Conservation (phyloP, 1,140 invertebrate genomes). For the Achroia grisella region DNA sequence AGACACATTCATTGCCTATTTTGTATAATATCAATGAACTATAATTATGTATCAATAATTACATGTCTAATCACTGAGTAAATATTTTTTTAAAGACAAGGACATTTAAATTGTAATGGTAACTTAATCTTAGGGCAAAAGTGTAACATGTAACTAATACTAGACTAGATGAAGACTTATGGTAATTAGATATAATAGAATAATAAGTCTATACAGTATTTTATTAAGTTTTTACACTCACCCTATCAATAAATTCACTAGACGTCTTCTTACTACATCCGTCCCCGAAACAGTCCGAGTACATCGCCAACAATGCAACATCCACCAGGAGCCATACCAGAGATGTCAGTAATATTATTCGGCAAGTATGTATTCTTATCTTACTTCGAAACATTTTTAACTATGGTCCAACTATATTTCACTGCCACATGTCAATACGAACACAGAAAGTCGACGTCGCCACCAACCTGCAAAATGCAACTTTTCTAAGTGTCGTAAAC, state of each 20-base stretch:
- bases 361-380: conserved; percentile 93
- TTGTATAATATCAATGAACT: too few species aligned
- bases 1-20: too few species aligned
- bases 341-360: conserved; percentile 94
- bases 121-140: too few species aligned
- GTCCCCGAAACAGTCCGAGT: conserved; percentile 90
- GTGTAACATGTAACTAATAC: too few species aligned
- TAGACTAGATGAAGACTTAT: too few species aligned
- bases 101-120: too few species aligned
- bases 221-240: conserved; percentile 25
- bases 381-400: conserved; percentile 87
- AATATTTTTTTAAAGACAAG: too few species aligned
- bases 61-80: too few species aligned
- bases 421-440: conserved; percentile 61
- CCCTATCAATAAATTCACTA: conserved; percentile 70
- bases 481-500: not conserved
- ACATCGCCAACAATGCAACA: conserved; percentile 93
- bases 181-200: too few species aligned
- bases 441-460: conserved; percentile 26
- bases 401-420: conserved; percentile 28
- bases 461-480: conserved; percentile 28
- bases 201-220: too few species aligned
- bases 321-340: conserved; percentile 96
- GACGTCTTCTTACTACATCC: conserved; percentile 74
- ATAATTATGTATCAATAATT: too few species aligned